phyloP scores from a whole-genome alignment of 2,797 vertebrate species.

The Podargus strigoides region DNA sequence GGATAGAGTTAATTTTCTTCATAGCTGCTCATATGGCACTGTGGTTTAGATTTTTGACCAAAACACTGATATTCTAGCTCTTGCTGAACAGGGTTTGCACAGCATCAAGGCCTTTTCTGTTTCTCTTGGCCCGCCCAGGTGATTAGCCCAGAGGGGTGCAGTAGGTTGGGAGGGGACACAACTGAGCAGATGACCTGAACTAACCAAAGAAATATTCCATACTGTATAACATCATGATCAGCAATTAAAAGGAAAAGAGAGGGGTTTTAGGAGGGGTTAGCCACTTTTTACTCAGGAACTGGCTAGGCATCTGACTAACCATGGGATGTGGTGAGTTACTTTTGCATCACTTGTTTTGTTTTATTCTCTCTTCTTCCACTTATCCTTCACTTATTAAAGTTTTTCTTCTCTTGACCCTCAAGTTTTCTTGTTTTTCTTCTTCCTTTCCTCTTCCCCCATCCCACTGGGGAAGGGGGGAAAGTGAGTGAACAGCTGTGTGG shows the following conservation, averaged over 20 bases:
- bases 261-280: fast-evolving
- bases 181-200: background rate
- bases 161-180: background rate
- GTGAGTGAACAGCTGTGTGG: background rate
- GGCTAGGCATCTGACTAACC: background rate
- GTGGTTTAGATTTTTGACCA: background rate
- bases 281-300: background rate
- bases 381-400: background rate
- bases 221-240: background rate
- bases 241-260: background rate
- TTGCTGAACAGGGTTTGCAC: background rate
- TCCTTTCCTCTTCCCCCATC: fast-evolving
- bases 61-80: background rate
- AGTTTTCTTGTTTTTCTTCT: background rate
- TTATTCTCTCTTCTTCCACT: background rate
- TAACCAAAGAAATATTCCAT: background rate
- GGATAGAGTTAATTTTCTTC: background rate
- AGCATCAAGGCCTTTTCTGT: background rate
- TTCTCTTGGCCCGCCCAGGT: background rate
- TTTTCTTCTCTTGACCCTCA: background rate
- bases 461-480: background rate
- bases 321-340: background rate
- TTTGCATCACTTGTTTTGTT: background rate
- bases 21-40: background rate
- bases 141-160: fast-evolving